Evolutionary conservation across 2,888 invertebrate species (phyloP).

Genomic region (Labia minor): DNA sequence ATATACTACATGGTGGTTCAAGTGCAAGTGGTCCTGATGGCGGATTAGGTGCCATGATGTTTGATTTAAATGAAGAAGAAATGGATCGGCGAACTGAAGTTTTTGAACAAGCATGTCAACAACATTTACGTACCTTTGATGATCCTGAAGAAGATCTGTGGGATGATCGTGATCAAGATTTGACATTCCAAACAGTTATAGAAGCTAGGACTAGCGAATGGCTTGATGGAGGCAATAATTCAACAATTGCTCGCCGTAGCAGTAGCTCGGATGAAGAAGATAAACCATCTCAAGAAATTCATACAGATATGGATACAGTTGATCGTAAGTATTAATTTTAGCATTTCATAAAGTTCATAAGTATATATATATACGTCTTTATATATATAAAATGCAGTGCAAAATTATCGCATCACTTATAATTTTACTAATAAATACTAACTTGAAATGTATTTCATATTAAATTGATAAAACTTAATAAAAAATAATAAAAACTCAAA

Average conservation of each 20-base stretch:
- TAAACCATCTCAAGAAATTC: slow-evolving; percentile 34
- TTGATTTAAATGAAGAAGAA: slow-evolving; percentile 41
- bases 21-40: not conserved
- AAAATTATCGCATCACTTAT: too few relatives aligned
- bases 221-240: slow-evolving; percentile 18
- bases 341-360: too few relatives aligned
- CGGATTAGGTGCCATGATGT: slow-evolving; percentile 31
- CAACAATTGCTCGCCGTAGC: slow-evolving; percentile 25
- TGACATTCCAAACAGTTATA: slow-evolving; percentile 41
- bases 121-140: slow-evolving; percentile 29
- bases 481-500: too few relatives aligned
- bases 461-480: too few relatives aligned
- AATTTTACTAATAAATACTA: too few relatives aligned
- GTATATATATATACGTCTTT: too few relatives aligned
- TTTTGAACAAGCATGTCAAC: slow-evolving; percentile 49
- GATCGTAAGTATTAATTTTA: slow-evolving; percentile 37
- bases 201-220: slow-evolving; percentile 29
- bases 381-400: too few relatives aligned
- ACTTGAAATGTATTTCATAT: too few relatives aligned
- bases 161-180: slow-evolving; percentile 32
- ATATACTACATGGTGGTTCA: slow-evolving; percentile 34
- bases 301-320: slow-evolving; percentile 38
- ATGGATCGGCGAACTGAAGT: slow-evolving; percentile 42
- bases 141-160: slow-evolving; percentile 24
- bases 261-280: slow-evolving; percentile 30